A percentile compares a stretch with the other conserved stretches of the same genome.
Conservation (phyloP, 2,797 vertebrate species). For the Poecilia velifera region DNA sequence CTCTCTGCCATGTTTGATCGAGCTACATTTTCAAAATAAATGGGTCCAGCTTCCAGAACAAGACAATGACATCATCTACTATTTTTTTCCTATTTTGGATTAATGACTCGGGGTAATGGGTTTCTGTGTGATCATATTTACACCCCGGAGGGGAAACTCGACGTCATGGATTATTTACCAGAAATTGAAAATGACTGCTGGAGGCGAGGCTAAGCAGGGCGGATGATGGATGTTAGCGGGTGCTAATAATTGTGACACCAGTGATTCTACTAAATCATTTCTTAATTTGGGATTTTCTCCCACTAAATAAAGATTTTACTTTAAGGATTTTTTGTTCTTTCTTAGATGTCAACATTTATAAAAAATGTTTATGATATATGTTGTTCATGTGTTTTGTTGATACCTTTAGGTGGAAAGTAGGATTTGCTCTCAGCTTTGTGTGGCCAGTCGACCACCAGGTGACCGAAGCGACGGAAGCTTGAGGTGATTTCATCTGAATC, state of each 20-base stretch:
- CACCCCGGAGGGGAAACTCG: background rate
- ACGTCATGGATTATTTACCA: background rate
- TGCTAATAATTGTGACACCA: background rate
- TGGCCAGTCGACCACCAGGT: conserved; percentile 98
- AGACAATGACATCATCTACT: background rate
- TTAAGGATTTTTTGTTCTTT: no score
- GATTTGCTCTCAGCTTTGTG: conserved; percentile 99
- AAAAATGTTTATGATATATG: background rate
- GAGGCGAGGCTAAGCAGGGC: background rate
- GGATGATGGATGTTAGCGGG: background rate
- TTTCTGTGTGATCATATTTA: background rate
- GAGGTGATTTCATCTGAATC: conserved; percentile 95
- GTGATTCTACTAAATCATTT: background rate
- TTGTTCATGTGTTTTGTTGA: background rate
- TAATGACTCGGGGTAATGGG: background rate
- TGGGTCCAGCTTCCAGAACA: background rate
- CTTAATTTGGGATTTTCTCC: background rate
- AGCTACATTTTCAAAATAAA: background rate
- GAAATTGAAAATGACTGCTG: background rate
- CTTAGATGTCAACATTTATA: background rate
- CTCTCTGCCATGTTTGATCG: background rate
- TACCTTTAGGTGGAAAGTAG: conserved; percentile 99
- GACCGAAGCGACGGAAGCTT: conserved; percentile 96
- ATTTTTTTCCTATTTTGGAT: background rate
- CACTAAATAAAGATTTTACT: background rate